These are phyloP conservation scores for Crotalus viridis DNA, from an alignment of 2,113 vertebrate species.

Conservation along the genomic window DNA sequence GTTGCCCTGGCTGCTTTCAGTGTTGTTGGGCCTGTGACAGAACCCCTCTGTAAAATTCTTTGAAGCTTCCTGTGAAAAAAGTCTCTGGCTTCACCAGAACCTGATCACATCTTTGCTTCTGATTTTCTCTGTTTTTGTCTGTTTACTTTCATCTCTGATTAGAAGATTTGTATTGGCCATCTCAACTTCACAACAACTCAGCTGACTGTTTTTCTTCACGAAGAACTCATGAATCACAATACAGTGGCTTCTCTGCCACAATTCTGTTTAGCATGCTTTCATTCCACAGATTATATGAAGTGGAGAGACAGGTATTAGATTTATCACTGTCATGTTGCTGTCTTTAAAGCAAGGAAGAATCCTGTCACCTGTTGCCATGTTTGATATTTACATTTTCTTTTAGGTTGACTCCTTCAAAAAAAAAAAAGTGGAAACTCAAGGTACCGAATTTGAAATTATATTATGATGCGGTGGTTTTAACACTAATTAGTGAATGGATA, in stretches of 20 bases:
- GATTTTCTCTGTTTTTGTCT: background rate
- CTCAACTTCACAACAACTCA: background rate
- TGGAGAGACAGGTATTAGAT: background rate
- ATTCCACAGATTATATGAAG: background rate
- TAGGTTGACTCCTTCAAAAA: background rate
- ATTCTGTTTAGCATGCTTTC: background rate
- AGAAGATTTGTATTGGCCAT: background rate
- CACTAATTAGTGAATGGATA: too few relatives aligned
- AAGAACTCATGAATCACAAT: background rate
- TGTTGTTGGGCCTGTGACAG: background rate
- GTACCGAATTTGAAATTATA: too few relatives aligned
- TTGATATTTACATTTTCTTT: background rate
- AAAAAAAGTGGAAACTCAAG: background rate
- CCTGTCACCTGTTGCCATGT: background rate
- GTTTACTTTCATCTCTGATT: background rate
- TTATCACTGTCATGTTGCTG: background rate
- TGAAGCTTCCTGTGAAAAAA: background rate
- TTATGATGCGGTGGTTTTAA: too few relatives aligned
- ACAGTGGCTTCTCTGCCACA: background rate
- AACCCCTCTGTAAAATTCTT: background rate
- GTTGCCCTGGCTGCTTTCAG: background rate
- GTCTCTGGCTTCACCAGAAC: background rate
- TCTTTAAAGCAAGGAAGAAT: background rate
- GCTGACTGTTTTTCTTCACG: background rate
- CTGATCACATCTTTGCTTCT: background rate